These are phyloP conservation scores for Heliconius melpomene DNA, from an alignment of 1,140 invertebrate genomes.

Conservation along the genomic window DNA sequence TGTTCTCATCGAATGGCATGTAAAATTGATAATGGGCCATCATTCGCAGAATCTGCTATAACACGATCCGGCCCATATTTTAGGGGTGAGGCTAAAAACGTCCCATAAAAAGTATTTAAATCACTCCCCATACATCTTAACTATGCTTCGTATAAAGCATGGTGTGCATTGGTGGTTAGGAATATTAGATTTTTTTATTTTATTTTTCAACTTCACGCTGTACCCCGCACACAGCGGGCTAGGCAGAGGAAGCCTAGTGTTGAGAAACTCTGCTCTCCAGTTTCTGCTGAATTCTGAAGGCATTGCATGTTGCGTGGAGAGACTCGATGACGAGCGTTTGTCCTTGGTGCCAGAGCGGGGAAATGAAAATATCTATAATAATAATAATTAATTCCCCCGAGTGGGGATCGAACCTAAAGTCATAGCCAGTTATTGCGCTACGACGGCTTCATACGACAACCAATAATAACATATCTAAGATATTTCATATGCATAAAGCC, in stretches of 20 bases:
- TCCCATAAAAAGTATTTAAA: constrained; percentile 48
- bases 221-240: too few relatives aligned
- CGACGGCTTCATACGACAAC: not conserved
- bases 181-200: not conserved
- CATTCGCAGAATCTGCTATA: constrained; percentile 33
- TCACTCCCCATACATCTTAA: constrained; percentile 41
- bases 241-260: too few relatives aligned
- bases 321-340: too few relatives aligned
- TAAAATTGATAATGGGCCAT: constrained; percentile 43
- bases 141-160: constrained; percentile 27
- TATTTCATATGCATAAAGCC: constrained; percentile 12
- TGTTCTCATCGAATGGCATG: constrained; percentile 33
- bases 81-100: constrained; percentile 21
- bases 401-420: too few relatives aligned
- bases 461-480: not conserved
- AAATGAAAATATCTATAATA: too few relatives aligned
- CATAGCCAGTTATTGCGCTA: not conserved
- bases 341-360: too few relatives aligned
- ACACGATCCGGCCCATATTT: constrained; percentile 35
- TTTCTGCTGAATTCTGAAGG: too few relatives aligned
- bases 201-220: too few relatives aligned
- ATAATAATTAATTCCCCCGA: too few relatives aligned
- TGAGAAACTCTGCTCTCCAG: too few relatives aligned
- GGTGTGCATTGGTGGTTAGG: not conserved
- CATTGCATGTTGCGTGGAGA: too few relatives aligned